Percentiles rank a stretch among this genome's conserved stretches.
phyloP scores from a whole-genome alignment of 2,797 vertebrate genomes.

The Lophotriccus pileatus region DNA sequence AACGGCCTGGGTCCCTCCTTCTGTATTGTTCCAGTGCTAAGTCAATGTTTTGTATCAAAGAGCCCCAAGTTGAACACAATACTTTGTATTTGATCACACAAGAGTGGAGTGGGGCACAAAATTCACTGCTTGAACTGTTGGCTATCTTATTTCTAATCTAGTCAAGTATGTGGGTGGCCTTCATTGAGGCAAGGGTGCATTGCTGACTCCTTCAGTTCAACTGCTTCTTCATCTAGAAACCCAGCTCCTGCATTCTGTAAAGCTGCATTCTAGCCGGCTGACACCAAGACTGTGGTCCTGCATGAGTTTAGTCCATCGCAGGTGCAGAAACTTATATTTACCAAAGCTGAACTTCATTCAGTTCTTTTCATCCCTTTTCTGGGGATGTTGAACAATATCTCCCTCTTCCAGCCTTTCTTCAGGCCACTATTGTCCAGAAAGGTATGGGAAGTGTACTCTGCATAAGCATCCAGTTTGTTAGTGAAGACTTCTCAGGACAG shows the following conservation, averaged over 20 bases:
- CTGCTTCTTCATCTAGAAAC: background rate
- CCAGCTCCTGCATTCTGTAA: background rate
- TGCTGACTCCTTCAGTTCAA: background rate
- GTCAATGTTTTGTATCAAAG: background rate
- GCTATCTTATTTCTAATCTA: background rate
- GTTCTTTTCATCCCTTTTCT: background rate
- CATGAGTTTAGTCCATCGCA: background rate
- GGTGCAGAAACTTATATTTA: background rate
- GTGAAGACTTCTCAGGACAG: background rate
- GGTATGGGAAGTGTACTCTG: accelerated
- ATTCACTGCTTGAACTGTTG: background rate
- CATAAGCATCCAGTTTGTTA: background rate
- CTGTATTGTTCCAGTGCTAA: background rate
- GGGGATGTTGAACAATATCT: accelerated
- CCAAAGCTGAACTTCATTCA: background rate
- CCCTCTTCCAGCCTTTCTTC: background rate
- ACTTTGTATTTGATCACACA: background rate
- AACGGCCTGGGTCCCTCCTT: background rate
- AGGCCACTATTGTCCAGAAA: background rate
- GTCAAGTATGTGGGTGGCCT: background rate
- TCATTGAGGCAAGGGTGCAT: background rate
- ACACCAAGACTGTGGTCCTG: background rate
- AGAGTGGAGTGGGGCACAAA: background rate
- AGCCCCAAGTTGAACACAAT: background rate
- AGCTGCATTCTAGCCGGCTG: background rate